phyloP scores from a whole-genome alignment of 2,113 vertebrate genomes.

The Chaetops frenatus region DNA sequence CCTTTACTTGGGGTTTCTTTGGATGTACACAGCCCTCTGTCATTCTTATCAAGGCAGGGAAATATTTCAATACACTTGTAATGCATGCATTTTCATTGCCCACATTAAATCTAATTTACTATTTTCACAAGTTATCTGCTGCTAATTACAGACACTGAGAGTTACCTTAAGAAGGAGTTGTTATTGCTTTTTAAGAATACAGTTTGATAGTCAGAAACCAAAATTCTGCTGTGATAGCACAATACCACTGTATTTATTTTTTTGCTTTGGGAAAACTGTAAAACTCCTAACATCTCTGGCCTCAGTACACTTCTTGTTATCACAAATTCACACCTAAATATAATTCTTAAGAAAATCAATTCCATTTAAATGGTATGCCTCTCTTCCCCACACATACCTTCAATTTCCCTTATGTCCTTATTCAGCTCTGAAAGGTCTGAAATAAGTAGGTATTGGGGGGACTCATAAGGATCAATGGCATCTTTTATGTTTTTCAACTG shows the following conservation, averaged over 20 bases:
- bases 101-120: background rate
- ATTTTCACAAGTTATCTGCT: background rate
- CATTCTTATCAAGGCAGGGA: background rate
- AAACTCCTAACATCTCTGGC: background rate
- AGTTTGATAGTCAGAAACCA: background rate
- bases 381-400: background rate
- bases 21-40: background rate
- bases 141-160: background rate
- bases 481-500: background rate
- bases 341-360: background rate
- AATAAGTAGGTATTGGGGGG: rapidly evolving
- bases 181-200: background rate
- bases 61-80: background rate
- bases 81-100: background rate
- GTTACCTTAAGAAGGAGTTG: background rate
- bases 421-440: background rate
- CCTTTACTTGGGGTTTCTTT: background rate
- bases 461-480: background rate
- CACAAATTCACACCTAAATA: background rate
- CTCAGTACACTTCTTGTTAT: background rate
- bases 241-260: background rate
- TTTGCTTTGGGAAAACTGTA: background rate
- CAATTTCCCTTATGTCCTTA: background rate
- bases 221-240: background rate
- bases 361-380: background rate